A percentile compares a stretch with the other conserved stretches of the same genome.
Evolutionary conservation across 2,797 vertebrate genomes (phyloP).

Genomic region (Mus minutoides): DNA sequence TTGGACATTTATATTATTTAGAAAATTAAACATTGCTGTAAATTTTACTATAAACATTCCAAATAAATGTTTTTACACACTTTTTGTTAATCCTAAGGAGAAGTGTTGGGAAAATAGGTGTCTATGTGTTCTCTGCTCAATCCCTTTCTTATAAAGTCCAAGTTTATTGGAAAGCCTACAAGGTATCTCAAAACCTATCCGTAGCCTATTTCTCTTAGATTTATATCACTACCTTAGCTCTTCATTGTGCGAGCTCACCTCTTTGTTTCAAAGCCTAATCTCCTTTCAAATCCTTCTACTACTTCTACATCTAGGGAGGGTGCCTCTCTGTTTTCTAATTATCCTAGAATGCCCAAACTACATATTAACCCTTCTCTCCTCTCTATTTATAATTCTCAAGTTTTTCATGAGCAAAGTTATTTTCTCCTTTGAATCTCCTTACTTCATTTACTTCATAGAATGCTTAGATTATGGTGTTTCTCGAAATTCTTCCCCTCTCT

Average conservation of each 20-base stretch:
- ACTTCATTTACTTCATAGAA: neutral
- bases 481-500: neutral
- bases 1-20: constrained; percentile 64
- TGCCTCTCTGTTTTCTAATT: constrained; percentile 46
- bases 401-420: constrained; percentile 16
- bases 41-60: constrained; percentile 56
- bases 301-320: constrained; percentile 37
- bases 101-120: constrained; percentile 35
- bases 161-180: constrained; percentile 32
- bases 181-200: constrained; percentile 32
- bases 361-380: constrained; percentile 40
- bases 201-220: constrained; percentile 22
- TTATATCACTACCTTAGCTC: neutral
- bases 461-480: neutral
- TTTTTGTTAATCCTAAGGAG: constrained; percentile 53
- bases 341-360: constrained; percentile 1
- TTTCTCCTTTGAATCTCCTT: neutral
- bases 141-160: constrained; percentile 21
- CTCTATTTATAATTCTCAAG: constrained; percentile 12
- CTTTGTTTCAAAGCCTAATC: constrained; percentile 17
- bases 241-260: neutral
- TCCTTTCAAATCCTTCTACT: neutral
- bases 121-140: neutral
- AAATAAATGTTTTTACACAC: constrained; percentile 24
- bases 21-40: constrained; percentile 71